Evolutionary conservation across 1,140 invertebrate genomes (phyloP).

Genomic region (Drosophila oshimai): DNA sequence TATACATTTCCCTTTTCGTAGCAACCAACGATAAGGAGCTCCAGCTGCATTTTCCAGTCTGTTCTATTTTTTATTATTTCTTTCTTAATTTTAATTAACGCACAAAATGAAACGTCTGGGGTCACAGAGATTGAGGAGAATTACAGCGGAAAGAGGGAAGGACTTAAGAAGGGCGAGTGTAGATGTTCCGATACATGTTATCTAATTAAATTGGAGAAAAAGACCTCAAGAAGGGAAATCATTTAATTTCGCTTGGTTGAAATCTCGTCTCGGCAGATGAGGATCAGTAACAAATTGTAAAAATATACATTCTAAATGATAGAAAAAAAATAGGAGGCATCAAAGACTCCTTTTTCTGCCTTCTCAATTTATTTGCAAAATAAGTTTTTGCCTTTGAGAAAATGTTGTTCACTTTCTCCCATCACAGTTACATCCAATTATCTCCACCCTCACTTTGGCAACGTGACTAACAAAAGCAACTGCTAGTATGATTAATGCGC

Average conservation of each 20-base stretch:
- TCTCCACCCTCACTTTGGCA: background rate
- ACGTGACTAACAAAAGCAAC: background rate
- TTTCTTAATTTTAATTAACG: constrained; percentile 71
- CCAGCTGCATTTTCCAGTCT: constrained; percentile 41
- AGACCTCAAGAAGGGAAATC: constrained; percentile 9
- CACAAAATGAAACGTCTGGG: constrained; percentile 38
- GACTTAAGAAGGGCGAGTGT: background rate
- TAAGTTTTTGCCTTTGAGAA: too few relatives aligned
- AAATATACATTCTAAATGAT: background rate
- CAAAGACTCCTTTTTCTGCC: too few relatives aligned
- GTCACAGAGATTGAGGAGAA: background rate
- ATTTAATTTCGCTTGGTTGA: constrained; percentile 1
- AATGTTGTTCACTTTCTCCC: background rate
- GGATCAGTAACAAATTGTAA: background rate
- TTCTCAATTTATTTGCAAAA: background rate
- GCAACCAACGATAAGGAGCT: constrained; percentile 18
- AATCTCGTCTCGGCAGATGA: constrained; percentile 6
- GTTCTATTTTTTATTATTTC: constrained; percentile 40
- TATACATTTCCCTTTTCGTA: background rate
- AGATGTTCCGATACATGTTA: constrained; percentile 49
- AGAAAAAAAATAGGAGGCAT: background rate
- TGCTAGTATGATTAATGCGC: background rate
- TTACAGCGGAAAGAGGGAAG: background rate
- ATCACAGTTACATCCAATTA: background rate
- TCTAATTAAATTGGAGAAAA: constrained; percentile 59